phyloP scores from a whole-genome alignment of 2,888 invertebrate genomes.

The Conchocele bisecta region DNA sequence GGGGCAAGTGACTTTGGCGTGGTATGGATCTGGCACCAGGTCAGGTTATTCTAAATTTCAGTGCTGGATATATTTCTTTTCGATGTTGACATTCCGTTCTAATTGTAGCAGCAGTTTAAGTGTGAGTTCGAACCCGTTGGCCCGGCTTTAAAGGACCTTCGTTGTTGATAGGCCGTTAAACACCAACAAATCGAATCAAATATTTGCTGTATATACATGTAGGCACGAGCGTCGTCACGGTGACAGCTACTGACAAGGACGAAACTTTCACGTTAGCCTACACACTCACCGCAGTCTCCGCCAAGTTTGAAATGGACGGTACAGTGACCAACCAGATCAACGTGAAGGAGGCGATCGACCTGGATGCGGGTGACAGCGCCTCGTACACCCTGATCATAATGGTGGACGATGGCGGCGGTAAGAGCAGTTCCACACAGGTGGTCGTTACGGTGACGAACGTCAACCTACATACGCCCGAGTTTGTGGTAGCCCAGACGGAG shows the following conservation, averaged over 20 bases:
- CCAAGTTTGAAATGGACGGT: slow-evolving; percentile 46
- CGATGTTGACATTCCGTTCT: no score
- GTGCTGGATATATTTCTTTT: no score
- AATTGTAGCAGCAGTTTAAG: no score
- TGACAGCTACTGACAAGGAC: slow-evolving; percentile 66
- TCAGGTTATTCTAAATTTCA: no score
- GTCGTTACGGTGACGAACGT: slow-evolving; percentile 53
- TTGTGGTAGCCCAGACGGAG: no score
- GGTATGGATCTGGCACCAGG: no score
- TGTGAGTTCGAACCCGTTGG: no score
- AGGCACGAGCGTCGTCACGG: slow-evolving; percentile 50
- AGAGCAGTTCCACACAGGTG: slow-evolving; percentile 53
- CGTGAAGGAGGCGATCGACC: slow-evolving; percentile 61
- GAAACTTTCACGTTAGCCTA: slow-evolving; percentile 47
- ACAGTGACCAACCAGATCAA: slow-evolving; percentile 46
- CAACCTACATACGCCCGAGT: slow-evolving; percentile 66
- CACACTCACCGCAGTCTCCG: slow-evolving; percentile 43
- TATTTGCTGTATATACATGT: neutral
- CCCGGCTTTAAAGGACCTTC: no score
- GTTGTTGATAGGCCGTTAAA: no score
- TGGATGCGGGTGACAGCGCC: slow-evolving; percentile 57
- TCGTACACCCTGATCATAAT: slow-evolving; percentile 46
- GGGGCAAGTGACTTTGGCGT: no score
- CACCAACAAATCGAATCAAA: neutral
- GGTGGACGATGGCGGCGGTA: slow-evolving; percentile 60